phyloP scores from a whole-genome alignment of 2,888 invertebrate genomes.

The Iselma pallidipennis region DNA sequence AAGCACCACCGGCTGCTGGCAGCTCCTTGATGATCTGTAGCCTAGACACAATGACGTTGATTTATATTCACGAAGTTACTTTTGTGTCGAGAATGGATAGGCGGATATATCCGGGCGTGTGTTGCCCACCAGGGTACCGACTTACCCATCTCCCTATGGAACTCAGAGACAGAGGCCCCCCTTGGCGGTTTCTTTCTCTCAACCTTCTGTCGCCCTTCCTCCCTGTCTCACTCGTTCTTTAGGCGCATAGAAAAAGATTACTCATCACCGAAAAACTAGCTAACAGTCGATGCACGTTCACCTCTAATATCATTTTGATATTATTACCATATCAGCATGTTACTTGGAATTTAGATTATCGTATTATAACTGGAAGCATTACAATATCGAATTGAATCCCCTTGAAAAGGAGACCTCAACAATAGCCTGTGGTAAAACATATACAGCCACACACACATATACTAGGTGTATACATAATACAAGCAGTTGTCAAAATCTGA shows the following conservation, averaged over 20 bases:
- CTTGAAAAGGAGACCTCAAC: not conserved
- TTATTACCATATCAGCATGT: conserved; percentile 53
- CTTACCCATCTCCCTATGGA: conserved; percentile 20
- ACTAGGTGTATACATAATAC: not conserved
- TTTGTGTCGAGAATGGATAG: conserved; percentile 35
- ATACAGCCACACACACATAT: not conserved
- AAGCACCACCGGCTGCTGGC: conserved; percentile 28
- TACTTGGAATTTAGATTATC: conserved; percentile 51
- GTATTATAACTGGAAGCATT: conserved; percentile 44
- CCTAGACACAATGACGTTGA: conserved; percentile 41
- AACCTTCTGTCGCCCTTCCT: conserved; percentile 19
- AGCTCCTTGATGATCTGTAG: conserved; percentile 40
- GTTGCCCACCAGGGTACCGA: conserved; percentile 31
- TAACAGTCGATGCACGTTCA: conserved; percentile 43
- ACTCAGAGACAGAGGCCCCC: conserved; percentile 33
- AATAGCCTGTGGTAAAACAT: not conserved
- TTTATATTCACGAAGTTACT: conserved; percentile 44
- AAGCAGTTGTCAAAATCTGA: not conserved
- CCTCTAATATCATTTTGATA: conserved; percentile 52
- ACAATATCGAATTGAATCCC: conserved; percentile 39
- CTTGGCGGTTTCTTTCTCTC: conserved; percentile 35
- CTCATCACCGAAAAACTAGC: conserved; percentile 32
- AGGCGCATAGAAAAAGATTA: conserved; percentile 40
- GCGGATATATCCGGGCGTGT: conserved; percentile 40
- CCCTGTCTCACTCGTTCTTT: too few relatives aligned